These are phyloP conservation scores for Myiotriccus ornatus DNA, from an alignment of 2,797 vertebrate species.

Conservation along the genomic window DNA sequence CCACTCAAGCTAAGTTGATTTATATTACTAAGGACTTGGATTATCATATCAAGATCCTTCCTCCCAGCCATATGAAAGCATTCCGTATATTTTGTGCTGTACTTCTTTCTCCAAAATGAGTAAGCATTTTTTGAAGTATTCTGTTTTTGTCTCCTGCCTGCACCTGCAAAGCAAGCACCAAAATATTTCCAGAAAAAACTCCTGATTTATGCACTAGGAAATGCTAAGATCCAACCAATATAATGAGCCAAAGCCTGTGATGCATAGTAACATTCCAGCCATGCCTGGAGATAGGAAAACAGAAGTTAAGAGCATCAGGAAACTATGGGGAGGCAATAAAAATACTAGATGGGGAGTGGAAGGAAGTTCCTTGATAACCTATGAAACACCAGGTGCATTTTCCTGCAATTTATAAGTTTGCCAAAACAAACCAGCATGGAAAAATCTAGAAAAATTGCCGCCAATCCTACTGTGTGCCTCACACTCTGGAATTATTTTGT, in stretches of 20 bases:
- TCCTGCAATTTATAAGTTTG: background rate
- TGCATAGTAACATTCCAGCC: background rate
- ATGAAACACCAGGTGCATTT: conserved; percentile 11
- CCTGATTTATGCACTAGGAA: conserved; percentile 20
- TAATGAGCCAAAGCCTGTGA: background rate
- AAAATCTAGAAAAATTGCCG: background rate
- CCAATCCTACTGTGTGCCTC: background rate
- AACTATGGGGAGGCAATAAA: background rate
- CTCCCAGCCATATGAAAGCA: background rate
- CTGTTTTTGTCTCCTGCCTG: conserved; percentile 41
- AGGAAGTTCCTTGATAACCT: conserved; percentile 6
- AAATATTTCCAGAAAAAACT: conserved; percentile 41
- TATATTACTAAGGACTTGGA: background rate
- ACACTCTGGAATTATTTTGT: background rate
- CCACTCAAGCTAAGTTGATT: background rate
- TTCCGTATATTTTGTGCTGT: background rate
- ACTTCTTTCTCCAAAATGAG: conserved; percentile 27
- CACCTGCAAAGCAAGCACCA: conserved; percentile 55
- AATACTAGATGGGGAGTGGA: background rate
- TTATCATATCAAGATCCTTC: conserved; percentile 7
- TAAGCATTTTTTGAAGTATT: conserved; percentile 46
- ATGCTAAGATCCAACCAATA: background rate
- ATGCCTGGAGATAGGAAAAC: background rate
- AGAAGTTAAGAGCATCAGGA: background rate
- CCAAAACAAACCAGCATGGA: conserved; percentile 1